phyloP scores from a whole-genome alignment of 2,113 vertebrate species.

The Gnathonemus echidnorhynchus region DNA sequence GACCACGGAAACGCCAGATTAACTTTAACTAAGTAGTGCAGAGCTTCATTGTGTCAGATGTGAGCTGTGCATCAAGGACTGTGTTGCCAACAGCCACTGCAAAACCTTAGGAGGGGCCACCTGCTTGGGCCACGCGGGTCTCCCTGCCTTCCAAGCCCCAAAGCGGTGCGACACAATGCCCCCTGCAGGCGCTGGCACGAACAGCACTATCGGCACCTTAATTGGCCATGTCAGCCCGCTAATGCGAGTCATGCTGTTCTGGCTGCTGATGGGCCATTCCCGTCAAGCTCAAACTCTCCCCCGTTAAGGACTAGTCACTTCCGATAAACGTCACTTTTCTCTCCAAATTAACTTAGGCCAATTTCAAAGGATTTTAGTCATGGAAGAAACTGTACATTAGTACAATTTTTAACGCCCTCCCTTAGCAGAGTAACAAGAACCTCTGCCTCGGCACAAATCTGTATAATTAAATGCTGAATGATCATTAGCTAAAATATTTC shows the following conservation, averaged over 20 bases:
- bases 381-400: slow-evolving; percentile 8
- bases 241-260: background rate
- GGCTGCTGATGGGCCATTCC: background rate
- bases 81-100: background rate
- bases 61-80: background rate
- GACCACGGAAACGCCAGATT: background rate
- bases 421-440: background rate
- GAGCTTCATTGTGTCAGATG: background rate
- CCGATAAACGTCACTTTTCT: background rate
- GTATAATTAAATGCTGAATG: background rate
- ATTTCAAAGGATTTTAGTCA: slow-evolving; percentile 3
- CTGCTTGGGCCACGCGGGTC: background rate
- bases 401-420: slow-evolving; percentile 2
- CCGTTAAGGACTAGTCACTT: background rate
- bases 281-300: background rate
- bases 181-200: background rate
- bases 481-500: slow-evolving; percentile 1
- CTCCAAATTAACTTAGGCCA: slow-evolving; percentile 4
- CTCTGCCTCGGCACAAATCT: background rate
- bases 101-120: background rate
- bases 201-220: background rate
- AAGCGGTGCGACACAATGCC: background rate
- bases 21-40: background rate
- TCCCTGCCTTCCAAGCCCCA: background rate
- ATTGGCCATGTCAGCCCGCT: background rate